These are phyloP conservation scores for Enteromius anoplus DNA, from an alignment of 2,797 vertebrate species.

Conservation along the genomic window DNA sequence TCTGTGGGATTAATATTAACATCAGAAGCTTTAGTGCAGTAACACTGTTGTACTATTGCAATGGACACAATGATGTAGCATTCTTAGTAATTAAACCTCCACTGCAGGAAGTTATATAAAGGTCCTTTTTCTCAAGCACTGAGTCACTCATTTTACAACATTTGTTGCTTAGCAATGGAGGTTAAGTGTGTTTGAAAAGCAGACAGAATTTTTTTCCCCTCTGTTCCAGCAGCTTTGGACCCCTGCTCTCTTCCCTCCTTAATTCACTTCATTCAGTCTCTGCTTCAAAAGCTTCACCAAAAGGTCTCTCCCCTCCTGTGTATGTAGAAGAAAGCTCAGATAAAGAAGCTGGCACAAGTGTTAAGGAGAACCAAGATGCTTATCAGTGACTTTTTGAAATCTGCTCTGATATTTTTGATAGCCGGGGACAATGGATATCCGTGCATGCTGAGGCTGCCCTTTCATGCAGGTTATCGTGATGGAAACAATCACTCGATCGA, in stretches of 20 bases:
- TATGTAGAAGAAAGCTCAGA: slow-evolving; percentile 23
- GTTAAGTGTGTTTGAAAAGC: slow-evolving; percentile 11
- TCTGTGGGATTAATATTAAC: not conserved
- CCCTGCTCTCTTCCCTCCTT: slow-evolving; percentile 5
- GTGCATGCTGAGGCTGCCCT: slow-evolving; percentile 69
- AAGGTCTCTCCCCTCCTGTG: slow-evolving; percentile 24
- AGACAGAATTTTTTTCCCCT: slow-evolving; percentile 4
- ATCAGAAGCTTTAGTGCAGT: not conserved
- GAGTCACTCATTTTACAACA: slow-evolving; percentile 14
- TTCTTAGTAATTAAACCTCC: not conserved
- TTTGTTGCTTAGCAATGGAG: slow-evolving; percentile 34
- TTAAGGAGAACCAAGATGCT: slow-evolving; percentile 68
- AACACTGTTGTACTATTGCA: not conserved
- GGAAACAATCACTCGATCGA: slow-evolving; percentile 66
- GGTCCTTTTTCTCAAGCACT: slow-evolving; percentile 1
- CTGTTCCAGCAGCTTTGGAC: slow-evolving; percentile 20
- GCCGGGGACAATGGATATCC: slow-evolving; percentile 74
- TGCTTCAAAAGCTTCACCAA: slow-evolving; percentile 36
- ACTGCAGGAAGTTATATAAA: slow-evolving; percentile 11
- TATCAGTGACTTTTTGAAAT: slow-evolving; percentile 74
- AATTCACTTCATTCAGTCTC: slow-evolving; percentile 32
- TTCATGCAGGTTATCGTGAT: slow-evolving; percentile 66
- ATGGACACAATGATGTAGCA: not conserved
- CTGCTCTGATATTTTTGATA: slow-evolving; percentile 75
- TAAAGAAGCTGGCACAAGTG: slow-evolving; percentile 72